Base-by-base conservation (phyloP, 2,113 vertebrate genomes). In the Laticauda laticaudata region DNA sequence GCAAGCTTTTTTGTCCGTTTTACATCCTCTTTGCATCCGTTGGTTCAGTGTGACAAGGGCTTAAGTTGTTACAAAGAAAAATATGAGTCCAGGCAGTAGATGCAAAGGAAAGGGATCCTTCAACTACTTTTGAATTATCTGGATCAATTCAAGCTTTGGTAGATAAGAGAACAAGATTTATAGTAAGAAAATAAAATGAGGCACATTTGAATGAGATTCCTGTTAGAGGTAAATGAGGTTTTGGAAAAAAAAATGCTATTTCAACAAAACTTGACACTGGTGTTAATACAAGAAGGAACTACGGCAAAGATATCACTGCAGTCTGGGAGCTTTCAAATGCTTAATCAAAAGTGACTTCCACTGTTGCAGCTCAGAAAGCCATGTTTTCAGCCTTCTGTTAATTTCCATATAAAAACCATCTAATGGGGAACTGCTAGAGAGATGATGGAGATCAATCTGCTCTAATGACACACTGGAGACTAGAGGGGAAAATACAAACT, bases 331-430 rank as follows among this genome's bases (percentile, higher is more conserved):
- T 94, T 97, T 95, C 64, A 64, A 97, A 95, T 91, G 92, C 97
- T 98, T 98, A 97, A 98, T 98, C 98, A 98, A 97, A 98, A 96
- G 95, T 97, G 97, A 97, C 97, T 98, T 96, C 96, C 95, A 93
- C 96, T 95, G 97, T 97, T 96, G 97, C 97, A 98, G 97, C 97
- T 97, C 97, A 96, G 97, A 96, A 98, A 97, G 97, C 96, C 97
- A 97, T 97, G 97, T 97, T 98, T 97, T 97, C 96, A 96, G 95
- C 95, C 97, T 97, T 95, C 97, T 96, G 98, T 98, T 98, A 97
- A 98, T 98, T 98, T 98, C 97, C 97, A 98, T 98, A 98, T 97
- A 98, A 97, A 98, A 98, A 97, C 97, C 96, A 97, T 98, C 95
- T 98, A 98, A 97, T 98, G 97, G 97, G 97, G 96, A 97, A 96